Evolutionary conservation across 2,113 vertebrate species (phyloP), one percentile per base, ranked within the genome.

Genomic region (Thamnaconus septentrionalis): DNA sequence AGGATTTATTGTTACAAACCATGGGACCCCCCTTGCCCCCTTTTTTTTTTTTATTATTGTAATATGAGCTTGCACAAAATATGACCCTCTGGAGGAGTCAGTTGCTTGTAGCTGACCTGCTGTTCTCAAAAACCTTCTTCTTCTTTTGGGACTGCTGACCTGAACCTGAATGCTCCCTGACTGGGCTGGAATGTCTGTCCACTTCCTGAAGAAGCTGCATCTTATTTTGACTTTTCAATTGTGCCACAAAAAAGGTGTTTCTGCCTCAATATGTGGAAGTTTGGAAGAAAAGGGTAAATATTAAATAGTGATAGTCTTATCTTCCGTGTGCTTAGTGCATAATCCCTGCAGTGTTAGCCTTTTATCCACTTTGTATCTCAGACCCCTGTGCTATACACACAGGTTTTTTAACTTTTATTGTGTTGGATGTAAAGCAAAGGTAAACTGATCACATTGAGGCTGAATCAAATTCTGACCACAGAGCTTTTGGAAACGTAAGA

Each of bases 131-230:
- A 64, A 3, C 6, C 56, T 71, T 54, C 11, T 50, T n/a, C 31
- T 42, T 46, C 9, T 56, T 39, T 31, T 52, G 48, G 11, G 18
- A 39, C 5, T 45, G 44, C 7, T 75, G 67, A 75, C 49, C 41
- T 62, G 56, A 9, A 75, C 49, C 41, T 62, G 56, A 9, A 7
- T 10, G 5, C 41, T 52, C 61, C 57, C 65, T 64, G 47, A 64
- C 57, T 73, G 51, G 69, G 67, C 45, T 71, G 64, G 55, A 78
- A 81, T 73, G 73, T 52, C 52, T 48, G 64, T 61, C 49, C 53
- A 53, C 77, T 74, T 80, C 54, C 65, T 40, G 44, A 75, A 66
- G 62, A 64, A 72, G 63, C 58, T 64, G 48, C 7, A 1, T 80
- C 55, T 53, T 44, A 59, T 50, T 59, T 50, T 66, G 45, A 8